These are phyloP conservation scores for Mesopsocus fuscifrons DNA, from an alignment of 2,888 invertebrate species.

Conservation along the genomic window DNA sequence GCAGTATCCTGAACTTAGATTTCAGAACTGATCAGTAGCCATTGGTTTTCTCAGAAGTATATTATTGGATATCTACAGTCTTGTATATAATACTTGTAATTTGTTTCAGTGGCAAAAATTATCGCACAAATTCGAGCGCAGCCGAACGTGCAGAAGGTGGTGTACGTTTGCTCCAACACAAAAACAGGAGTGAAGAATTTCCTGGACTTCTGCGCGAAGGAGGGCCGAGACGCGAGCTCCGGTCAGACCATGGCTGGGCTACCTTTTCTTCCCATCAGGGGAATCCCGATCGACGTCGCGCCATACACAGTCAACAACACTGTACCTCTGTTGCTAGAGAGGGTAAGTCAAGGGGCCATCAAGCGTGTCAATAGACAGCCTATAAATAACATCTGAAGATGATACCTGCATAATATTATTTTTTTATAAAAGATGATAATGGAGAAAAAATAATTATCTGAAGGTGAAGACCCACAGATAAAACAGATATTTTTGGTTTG, in stretches of 20 bases:
- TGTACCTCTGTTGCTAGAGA: background rate
- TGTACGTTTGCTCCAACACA: constrained; percentile 38
- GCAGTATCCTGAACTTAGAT: too few relatives aligned
- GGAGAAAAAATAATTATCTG: too few relatives aligned
- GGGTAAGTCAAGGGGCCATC: too few relatives aligned
- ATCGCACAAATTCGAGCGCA: constrained; percentile 25
- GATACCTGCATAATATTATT: too few relatives aligned
- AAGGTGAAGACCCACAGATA: too few relatives aligned
- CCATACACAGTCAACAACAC: constrained; percentile 28
- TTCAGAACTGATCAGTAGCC: too few relatives aligned
- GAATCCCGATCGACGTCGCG: constrained; percentile 37
- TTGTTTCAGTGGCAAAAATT: constrained; percentile 21
- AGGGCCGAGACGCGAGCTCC: constrained; percentile 25
- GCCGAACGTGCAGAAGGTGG: constrained; percentile 25
- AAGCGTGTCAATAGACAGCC: too few relatives aligned
- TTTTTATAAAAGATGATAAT: too few relatives aligned
- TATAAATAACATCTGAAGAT: too few relatives aligned
- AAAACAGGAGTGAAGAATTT: constrained; percentile 26
- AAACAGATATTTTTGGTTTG: too few relatives aligned
- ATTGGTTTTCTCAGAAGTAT: too few relatives aligned
- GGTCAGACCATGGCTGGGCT: constrained; percentile 28
- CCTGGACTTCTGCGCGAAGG: constrained; percentile 26
- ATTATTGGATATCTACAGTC: too few relatives aligned
- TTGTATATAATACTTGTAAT: background rate
- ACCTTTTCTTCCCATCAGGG: constrained; percentile 29